phyloP scores from a whole-genome alignment of 2,888 invertebrate genomes.

The Drosophila maculinotata region DNA sequence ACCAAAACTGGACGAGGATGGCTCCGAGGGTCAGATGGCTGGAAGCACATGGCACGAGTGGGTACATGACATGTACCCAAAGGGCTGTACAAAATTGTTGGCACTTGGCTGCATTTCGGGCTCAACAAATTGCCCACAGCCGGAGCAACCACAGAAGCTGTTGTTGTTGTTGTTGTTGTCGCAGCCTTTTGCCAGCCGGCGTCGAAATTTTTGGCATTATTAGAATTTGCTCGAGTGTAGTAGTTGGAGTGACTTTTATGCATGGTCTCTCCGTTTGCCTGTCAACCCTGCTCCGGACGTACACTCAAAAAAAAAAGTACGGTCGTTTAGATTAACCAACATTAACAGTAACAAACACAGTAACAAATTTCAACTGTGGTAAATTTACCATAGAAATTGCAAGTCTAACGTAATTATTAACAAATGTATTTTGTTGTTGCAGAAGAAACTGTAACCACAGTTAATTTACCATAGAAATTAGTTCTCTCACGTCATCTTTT shows the following conservation, averaged over 20 bases:
- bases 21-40: slow-evolving; percentile 29
- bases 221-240: slow-evolving; percentile 50
- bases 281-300: slow-evolving; percentile 42
- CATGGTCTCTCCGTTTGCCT: slow-evolving; percentile 28
- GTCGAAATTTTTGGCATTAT: slow-evolving; percentile 65
- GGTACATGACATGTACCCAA: slow-evolving; percentile 35
- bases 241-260: slow-evolving; percentile 43
- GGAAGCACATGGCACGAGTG: slow-evolving; percentile 26
- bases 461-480: too few relatives aligned
- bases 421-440: too few relatives aligned
- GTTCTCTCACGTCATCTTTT: too few relatives aligned
- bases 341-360: too few relatives aligned
- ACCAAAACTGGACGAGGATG: slow-evolving; percentile 14
- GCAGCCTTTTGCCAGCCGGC: slow-evolving; percentile 33
- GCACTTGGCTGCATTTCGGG: slow-evolving; percentile 56
- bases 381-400: too few relatives aligned
- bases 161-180: slow-evolving; percentile 14
- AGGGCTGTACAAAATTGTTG: slow-evolving; percentile 45
- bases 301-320: too few relatives aligned
- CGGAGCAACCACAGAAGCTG: slow-evolving; percentile 22
- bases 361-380: too few relatives aligned
- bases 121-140: slow-evolving; percentile 56
- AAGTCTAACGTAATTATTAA: too few relatives aligned
- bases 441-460: too few relatives aligned
- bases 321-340: too few relatives aligned